Base-by-base conservation (phyloP, 2,797 vertebrate genomes). In the Malurus splendens region DNA sequence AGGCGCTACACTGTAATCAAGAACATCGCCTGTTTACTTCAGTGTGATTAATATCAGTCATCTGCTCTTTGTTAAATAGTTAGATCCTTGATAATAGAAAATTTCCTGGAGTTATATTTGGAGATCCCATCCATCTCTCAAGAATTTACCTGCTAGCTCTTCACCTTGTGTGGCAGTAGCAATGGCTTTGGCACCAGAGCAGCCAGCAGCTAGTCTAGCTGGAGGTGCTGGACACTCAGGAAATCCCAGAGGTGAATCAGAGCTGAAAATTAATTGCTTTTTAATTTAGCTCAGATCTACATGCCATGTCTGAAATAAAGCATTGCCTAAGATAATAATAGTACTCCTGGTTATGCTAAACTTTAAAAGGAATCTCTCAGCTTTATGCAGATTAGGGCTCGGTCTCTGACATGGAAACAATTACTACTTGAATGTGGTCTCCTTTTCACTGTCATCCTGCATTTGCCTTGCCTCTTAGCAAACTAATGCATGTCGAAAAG, bases 401-500 rank as follows among this genome's bases (percentile, higher is more conserved):
- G 0, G 52, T 91, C 87, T 90, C 83, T 93, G 88, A 78, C 86
- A 85, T 87, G 82, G 93, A 75, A 94, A 55, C 61, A 90, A 87
- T 95, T 87, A 72, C 41, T 82, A 7, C 65, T 82, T 74, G 73
- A 92, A 91, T 75, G 79, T 67, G 81, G 61, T 92, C 90, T 91
- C 72, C 83, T 93, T 95, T 92, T 85, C 90, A 92, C 86, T 94
- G 94, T 93, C 94, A 87, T 66, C 61, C 75, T 85, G 85, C 75
- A 86, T 89, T 92, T 80, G 70, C 60, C 77, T 87, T 90, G 74
- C 77, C 77, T 92, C 74, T 89, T 90, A 89, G 89, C 71, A 73
- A 86, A 87, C 87, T 67, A 94, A 92, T 79, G 85, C 73, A 87
- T 89, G 90, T 90, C 39, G 2, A 94, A 92, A 93, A 94, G 90